Evolutionary conservation across 2,113 vertebrate genomes (phyloP).

Genomic region (Podarcis muralis): DNA sequence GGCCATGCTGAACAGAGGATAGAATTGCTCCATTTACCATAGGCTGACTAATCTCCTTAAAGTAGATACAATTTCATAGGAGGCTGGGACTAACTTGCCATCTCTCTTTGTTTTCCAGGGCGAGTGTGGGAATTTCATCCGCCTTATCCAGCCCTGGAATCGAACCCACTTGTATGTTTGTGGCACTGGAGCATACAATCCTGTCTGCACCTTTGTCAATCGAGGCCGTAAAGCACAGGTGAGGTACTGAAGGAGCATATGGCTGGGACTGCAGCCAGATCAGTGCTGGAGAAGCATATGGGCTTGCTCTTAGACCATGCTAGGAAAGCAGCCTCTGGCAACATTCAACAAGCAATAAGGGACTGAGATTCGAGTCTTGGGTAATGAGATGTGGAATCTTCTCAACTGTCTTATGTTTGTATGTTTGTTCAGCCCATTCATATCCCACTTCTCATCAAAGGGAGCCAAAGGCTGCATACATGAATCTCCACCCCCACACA

Average conservation of each 20-base stretch:
- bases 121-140: conserved; percentile 97
- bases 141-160: conserved; percentile 98
- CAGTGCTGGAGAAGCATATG: neutral
- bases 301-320: neutral
- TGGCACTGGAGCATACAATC: conserved; percentile 96
- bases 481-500: neutral
- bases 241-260: conserved; percentile 44
- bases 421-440: neutral
- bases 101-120: conserved; percentile 79
- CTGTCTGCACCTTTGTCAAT: conserved; percentile 95
- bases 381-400: neutral
- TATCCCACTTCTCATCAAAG: neutral
- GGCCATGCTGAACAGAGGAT: neutral
- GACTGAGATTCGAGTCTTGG: neutral
- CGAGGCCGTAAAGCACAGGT: conserved; percentile 95
- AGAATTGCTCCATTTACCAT: neutral
- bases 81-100: fast-evolving
- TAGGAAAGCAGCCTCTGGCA: neutral
- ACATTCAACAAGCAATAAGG: neutral
- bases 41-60: neutral
- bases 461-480: neutral
- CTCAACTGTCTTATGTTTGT: neutral
- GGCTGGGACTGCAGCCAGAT: fast-evolving
- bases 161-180: conserved; percentile 97
- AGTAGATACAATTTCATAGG: neutral